Conservation (phyloP, 2,113 vertebrate species). For the Isichthys henryi region DNA sequence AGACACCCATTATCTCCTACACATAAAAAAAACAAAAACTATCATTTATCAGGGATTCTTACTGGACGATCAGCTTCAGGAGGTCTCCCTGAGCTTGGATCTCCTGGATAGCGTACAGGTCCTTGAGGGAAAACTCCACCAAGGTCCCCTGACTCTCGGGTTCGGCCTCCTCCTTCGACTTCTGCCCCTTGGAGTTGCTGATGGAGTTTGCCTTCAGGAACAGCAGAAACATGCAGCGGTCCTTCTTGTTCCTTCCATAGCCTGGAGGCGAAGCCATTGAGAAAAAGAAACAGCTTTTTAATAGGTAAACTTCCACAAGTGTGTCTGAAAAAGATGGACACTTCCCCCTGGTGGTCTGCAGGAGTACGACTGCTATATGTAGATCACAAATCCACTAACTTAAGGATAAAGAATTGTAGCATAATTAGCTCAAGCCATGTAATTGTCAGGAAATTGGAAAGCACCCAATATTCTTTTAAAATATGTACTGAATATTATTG, state of each 20-base stretch:
- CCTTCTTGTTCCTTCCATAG: constrained; percentile 74
- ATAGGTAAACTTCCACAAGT: neutral
- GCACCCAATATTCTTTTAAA: neutral
- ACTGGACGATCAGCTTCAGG: constrained; percentile 77
- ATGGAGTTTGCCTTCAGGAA: constrained; percentile 91
- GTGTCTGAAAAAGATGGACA: neutral
- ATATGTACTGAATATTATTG: neutral
- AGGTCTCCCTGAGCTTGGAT: constrained; percentile 88
- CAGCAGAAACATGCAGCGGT: constrained; percentile 93
- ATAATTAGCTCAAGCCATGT: neutral
- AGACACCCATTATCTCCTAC: neutral
- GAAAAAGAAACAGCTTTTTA: neutral
- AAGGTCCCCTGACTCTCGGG: constrained; percentile 51
- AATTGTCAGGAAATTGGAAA: neutral
- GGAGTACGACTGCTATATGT: neutral
- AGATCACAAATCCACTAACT: neutral
- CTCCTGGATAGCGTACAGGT: constrained; percentile 91
- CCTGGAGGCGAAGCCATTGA: constrained; percentile 55
- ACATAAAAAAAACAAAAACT: neutral
- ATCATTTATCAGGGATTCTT: constrained; percentile 26
- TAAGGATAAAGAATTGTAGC: neutral
- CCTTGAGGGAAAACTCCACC: constrained; percentile 90
- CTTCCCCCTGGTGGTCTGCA: neutral
- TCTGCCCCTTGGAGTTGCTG: constrained; percentile 89
- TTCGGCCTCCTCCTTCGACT: constrained; percentile 60